A percentile compares a stretch with the other conserved stretches of the same genome.
phyloP scores from a whole-genome alignment of 1,140 invertebrate species.

The Drosophila tani region DNA sequence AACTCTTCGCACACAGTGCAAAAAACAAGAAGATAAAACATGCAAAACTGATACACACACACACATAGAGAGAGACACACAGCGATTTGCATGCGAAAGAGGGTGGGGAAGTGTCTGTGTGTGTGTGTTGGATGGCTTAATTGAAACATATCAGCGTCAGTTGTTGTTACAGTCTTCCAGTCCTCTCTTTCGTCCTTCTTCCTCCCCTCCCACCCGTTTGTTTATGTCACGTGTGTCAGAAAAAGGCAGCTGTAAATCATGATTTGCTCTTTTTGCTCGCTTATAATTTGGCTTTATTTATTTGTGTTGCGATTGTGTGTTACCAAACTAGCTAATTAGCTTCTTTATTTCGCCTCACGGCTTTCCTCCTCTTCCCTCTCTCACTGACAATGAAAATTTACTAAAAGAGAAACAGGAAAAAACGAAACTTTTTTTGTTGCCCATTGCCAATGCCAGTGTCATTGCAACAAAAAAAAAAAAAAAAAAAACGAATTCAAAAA shows the following conservation, averaged over 20 bases:
- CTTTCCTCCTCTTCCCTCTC: not conserved
- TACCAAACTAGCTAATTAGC: slow-evolving; percentile 61
- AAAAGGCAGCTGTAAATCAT: slow-evolving; percentile 19
- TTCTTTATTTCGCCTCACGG: slow-evolving; percentile 37
- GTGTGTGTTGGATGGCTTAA: slow-evolving; percentile 39
- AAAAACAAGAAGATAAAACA: slow-evolving; percentile 22
- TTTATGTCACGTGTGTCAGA: slow-evolving; percentile 13
- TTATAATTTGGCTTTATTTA: slow-evolving; percentile 9
- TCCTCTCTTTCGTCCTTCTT: not conserved
- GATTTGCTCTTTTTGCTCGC: slow-evolving; percentile 4
- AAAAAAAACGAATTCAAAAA: slow-evolving; percentile 14
- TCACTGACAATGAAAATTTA: slow-evolving; percentile 30
- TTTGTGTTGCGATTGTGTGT: slow-evolving; percentile 30
- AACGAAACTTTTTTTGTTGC: slow-evolving; percentile 13
- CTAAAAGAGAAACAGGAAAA: slow-evolving; percentile 1
- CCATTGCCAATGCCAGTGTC: slow-evolving; percentile 59
- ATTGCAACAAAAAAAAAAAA: slow-evolving; percentile 28
- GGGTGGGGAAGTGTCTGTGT: not conserved
- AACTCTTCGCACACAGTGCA: not conserved
- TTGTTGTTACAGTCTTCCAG: slow-evolving; percentile 5
- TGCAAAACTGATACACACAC: slow-evolving; percentile 39
- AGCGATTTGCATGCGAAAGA: slow-evolving; percentile 2
- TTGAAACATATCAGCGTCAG: slow-evolving; percentile 52
- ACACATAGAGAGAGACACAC: not conserved
- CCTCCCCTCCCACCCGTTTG: not conserved